phyloP scores from a whole-genome alignment of 2,113 vertebrate species.

The Xenotilapia leptura region DNA sequence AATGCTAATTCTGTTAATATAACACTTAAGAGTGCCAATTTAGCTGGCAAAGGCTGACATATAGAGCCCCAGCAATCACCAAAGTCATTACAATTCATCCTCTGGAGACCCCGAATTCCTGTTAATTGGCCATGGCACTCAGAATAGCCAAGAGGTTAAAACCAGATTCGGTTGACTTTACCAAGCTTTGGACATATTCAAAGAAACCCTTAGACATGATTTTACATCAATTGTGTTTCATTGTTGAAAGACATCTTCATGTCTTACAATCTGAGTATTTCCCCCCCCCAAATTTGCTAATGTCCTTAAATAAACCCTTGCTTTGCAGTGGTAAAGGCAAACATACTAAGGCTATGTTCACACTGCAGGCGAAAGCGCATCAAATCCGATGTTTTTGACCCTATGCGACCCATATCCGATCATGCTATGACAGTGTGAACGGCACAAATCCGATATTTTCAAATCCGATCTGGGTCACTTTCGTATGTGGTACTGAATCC shows the following conservation, averaged over 20 bases:
- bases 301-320: background rate
- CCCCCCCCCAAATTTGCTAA: rapidly evolving
- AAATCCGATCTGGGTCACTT: too few species aligned
- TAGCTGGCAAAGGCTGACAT: background rate
- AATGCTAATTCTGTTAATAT: background rate
- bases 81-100: background rate
- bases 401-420: too few species aligned
- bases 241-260: background rate
- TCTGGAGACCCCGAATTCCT: background rate
- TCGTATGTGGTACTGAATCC: too few species aligned
- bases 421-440: too few species aligned
- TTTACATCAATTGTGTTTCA: background rate
- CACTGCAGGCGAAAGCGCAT: too few species aligned
- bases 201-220: rapidly evolving
- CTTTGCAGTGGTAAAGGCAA: background rate
- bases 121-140: background rate
- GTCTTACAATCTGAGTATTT: background rate
- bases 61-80: background rate
- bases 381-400: too few species aligned
- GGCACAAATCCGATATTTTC: too few species aligned
- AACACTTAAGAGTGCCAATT: background rate
- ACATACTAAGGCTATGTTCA: too few species aligned
- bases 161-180: background rate
- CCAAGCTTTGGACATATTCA: background rate
- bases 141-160: background rate